phyloP scores from a whole-genome alignment of 2,797 vertebrate genomes.

The Hypotaenidia okinawae region DNA sequence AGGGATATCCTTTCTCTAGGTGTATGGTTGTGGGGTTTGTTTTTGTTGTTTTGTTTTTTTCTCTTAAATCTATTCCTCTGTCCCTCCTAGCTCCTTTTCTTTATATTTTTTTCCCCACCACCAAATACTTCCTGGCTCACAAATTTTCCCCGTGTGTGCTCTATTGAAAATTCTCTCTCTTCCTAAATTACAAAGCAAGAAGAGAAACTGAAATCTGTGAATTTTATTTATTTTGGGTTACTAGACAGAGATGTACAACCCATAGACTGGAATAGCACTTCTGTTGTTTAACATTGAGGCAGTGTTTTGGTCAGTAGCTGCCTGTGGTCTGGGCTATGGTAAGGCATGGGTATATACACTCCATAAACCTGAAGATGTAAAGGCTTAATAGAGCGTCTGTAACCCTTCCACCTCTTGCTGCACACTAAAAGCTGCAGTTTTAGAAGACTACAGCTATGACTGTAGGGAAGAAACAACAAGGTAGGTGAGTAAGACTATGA shows the following conservation, averaged over 20 bases:
- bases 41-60: neutral
- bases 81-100: accelerated
- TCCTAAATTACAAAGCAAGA: neutral
- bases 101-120: neutral
- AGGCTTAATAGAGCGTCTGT: neutral
- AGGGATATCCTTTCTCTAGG: neutral
- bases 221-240: neutral
- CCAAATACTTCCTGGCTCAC: neutral
- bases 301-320: neutral
- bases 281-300: neutral
- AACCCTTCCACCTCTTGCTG: neutral
- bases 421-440: neutral
- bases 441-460: neutral
- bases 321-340: neutral
- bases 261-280: neutral
- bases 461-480: neutral
- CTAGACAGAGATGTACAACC: neutral
- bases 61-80: neutral
- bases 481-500: neutral
- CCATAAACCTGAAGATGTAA: neutral
- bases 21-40: neutral
- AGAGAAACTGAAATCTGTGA: neutral
- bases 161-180: neutral
- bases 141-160: neutral
- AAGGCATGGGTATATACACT: neutral